phyloP scores from a whole-genome alignment of 2,888 invertebrate genomes.

The Neoitamus cyanurus region DNA sequence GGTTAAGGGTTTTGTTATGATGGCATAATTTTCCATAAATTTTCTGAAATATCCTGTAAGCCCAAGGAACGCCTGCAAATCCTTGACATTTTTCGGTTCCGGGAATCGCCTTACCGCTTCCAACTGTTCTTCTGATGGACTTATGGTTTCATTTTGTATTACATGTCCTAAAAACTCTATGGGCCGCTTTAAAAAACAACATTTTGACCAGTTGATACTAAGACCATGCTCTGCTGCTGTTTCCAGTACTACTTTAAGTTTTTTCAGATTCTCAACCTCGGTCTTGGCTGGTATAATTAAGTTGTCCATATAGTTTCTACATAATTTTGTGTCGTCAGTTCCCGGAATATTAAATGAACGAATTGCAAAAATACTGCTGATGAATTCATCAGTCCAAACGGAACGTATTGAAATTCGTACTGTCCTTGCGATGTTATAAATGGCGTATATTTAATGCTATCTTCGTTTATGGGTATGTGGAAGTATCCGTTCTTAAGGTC shows the following conservation, averaged over 20 bases:
- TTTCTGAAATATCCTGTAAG: neutral
- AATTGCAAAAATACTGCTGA: neutral
- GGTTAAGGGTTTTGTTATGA: neutral
- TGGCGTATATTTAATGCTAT: neutral
- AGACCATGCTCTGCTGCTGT: neutral
- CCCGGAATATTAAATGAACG: neutral
- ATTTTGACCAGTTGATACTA: neutral
- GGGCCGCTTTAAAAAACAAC: neutral
- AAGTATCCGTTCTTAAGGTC: slow-evolving; percentile 2
- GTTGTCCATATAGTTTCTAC: slow-evolving; percentile 13
- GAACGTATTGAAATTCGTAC: neutral
- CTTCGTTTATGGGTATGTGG: neutral
- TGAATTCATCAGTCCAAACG: neutral
- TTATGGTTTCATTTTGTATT: slow-evolving; percentile 8
- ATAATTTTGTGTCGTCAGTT: neutral
- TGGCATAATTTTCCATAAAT: neutral
- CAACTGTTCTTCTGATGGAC: slow-evolving; percentile 33
- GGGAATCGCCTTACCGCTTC: slow-evolving; percentile 42
- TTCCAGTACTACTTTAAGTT: neutral
- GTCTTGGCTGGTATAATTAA: neutral
- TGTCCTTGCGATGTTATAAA: neutral
- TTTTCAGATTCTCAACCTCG: neutral
- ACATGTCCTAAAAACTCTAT: slow-evolving; percentile 45
- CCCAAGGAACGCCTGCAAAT: neutral
- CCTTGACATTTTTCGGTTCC: neutral